Evolutionary conservation across 2,113 vertebrate species (phyloP), one percentile per base, ranked within the genome.

Genomic region (Plestiodon gilberti): DNA sequence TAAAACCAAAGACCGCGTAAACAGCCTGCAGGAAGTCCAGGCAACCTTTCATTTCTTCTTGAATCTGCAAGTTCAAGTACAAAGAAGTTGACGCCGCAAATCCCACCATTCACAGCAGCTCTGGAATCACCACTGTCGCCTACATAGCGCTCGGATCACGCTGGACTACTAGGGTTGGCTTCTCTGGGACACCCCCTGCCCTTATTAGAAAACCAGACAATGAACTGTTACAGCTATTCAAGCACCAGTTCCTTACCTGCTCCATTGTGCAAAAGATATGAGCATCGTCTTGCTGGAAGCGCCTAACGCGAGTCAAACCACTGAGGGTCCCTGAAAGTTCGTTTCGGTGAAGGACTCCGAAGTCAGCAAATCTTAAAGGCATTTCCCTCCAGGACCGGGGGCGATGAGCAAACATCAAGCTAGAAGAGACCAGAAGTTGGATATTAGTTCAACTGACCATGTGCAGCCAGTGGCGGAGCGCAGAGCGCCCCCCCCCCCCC

Each of bases 221-320:
- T 4, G 33, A 18, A 11, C 6, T 10, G 14, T 6, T 8, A 38
- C 11, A 2, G 30, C 28, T 18, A 73, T 1, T 23, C 23, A 23
- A 3, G 2, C 8, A 15, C 6, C 3, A 7, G 8, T 6, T 61
- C n/a, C 57, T 84, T 23, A 99, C 99, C 98, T 99, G 98, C 78
- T 98, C 98, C 94, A 98, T 97, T 0, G 95, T 95, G 94, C 98
- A 99, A 94, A 99, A 99, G 91, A 99, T 98, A 94, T 99, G 99
- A 17, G 98, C 98, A 3, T 99, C 99, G 6, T 99, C 99, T 94
- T 99, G 99, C 74, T 99, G 98, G 95, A 99, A 99, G 52, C 98
- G 98, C 0, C 99, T 95, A 0, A 99, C 98, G 65, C 97, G 95
- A 70, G 98, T 99, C 87, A 99, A 96, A 57, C 98, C 98, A 0